Base-by-base conservation (phyloP, 2,113 vertebrate genomes). In the Dasyurus viverrinus region DNA sequence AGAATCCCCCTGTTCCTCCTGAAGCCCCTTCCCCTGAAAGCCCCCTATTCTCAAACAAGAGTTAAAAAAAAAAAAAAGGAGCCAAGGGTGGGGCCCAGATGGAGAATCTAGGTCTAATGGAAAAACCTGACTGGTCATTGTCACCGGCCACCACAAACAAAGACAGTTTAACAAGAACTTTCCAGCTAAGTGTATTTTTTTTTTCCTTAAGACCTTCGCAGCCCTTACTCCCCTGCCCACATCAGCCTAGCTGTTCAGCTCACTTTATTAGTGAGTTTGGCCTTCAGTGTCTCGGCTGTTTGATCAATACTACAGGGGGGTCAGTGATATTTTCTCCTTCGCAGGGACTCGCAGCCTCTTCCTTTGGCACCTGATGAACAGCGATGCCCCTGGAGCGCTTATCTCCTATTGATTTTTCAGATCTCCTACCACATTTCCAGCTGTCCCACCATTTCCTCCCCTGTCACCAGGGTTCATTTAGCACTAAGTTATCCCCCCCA, bases 241-340 rank as follows among this genome's bases (percentile, higher is more conserved):
- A 91, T 98, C 97, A 95, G 92, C 98, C 93, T 93, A 98, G 98
- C 98, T 97, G 97, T 97, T 97, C 89, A 98, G 99, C 99, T 99
- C 99, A 99, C 99, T 99, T 99, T 99, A 99, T 99, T 99, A 99
- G 99, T 99, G 99, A 99, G 99, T 99, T 99, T 99, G 99, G 99
- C 99, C 99, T 99, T 99, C 99, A 99, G 98, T 98, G 97, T 98
- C 98, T 99, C 99, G 98, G 99, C 98, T 98, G 98, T 98, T 99
- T 99, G 99, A 99, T 99, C 99, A 99, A 99, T 99, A 99, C 99
- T 98, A 97, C 98, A 97, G 98, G 99, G 60, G 98, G 98, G 99
- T 99, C 99, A 99, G 99, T 98, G 98, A 98, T 99, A 99, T 99
- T 99, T 99, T 99, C 99, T 99, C 99, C 99, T 96, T 99, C 99